Evolutionary conservation across 2,888 invertebrate species (phyloP), one percentile per base, ranked within the genome.

Genomic region (Plagodis pulveraria): DNA sequence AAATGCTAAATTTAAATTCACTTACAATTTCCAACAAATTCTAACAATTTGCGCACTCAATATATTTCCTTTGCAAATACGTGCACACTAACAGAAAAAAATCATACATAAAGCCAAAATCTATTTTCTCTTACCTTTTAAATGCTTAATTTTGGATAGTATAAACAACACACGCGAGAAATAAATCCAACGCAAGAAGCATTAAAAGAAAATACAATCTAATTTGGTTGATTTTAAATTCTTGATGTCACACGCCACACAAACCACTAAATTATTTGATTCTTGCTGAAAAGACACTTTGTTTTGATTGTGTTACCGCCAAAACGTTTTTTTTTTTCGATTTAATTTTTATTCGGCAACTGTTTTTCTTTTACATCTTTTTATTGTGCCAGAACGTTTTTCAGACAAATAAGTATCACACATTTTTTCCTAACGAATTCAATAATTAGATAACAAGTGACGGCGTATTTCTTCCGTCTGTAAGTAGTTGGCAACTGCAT

Each of bases 131-230:
- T 84, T 57, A 88, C 88, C 84, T 73, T 86, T 86, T 72, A 86
- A 58, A 74, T 82, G 77, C 82, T 84, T 83, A 88, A 88, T 88
- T 83, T 87, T 88, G 86, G 63, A 69, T 65, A 68, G 66, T 79
- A 71, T 65, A 38, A 55, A 48, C 11, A 38, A 52, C 53, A 46
- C 34, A n/a, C 41, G 7, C 44, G 33, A 51, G 45, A 42, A 44
- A 51, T 42, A 44, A 11, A 8, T 40, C 6, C 32, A 32, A 5
- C 32, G 8, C 9, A 8, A 38, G n/a, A 41, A 44, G 43, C 12
- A n/a, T 12, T 7, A 44, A 58, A 55, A 47, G 35, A 55, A 47
- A 55, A 59, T 10, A 51, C 35, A 12, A 43, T 41, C 7, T 10
- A 50, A 11, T 44, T 11, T 38, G 22, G n/a, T 22, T 22, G 22